Base-by-base conservation (phyloP, 1,140 invertebrate genomes). In the Tetranychus cinnabarinus region DNA sequence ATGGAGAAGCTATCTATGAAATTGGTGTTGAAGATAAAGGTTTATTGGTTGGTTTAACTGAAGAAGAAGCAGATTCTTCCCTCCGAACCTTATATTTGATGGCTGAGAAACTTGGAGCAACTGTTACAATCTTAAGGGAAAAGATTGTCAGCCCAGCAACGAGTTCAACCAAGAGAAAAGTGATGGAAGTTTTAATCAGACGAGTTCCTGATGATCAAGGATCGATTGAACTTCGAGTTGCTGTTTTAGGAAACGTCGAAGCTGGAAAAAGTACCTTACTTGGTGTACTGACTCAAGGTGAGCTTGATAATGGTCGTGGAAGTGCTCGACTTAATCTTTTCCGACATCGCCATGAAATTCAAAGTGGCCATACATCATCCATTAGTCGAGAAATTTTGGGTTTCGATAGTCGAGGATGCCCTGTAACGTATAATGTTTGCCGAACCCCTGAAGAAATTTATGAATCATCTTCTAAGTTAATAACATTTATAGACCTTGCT, bases 351-450 rank as follows among this genome's bases (percentile, higher is more conserved):
- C 95, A 98, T 73, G 95, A 98, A 73, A 88, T 97, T 66, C 86
- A 88, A 72, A 86, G 87, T 45, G 95, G 95, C 10, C 78, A 90
- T 64, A 98, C 95, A 0, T 93, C 88, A 1, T 93, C 89, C 13
- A 91, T 97, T 56, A 91, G 87, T 63, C 87, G 95, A 70, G 92
- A 97, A 75, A 89, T 96, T 63, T 79, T 98, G 23, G 93, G 92
- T 5, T 97, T 97, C 71, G 85, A 90, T 74, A 67, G 68, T 47
- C 54, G 76, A 76, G 83, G 84, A 1, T 77, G 80, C 66, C 77
- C 86, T 36, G 79, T 91, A 1, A 93, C 92, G 67, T 95, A 92
- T 69, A 85, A 84, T 63, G 85, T 89, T 68, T 81, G 88, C 70
- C 83, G 85, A 70, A 91, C 85, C 1, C 83, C 90, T 0, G 92